Evolutionary conservation across 2,113 vertebrate species (phyloP).

Genomic region (Trichomycterus rosablanca): DNA sequence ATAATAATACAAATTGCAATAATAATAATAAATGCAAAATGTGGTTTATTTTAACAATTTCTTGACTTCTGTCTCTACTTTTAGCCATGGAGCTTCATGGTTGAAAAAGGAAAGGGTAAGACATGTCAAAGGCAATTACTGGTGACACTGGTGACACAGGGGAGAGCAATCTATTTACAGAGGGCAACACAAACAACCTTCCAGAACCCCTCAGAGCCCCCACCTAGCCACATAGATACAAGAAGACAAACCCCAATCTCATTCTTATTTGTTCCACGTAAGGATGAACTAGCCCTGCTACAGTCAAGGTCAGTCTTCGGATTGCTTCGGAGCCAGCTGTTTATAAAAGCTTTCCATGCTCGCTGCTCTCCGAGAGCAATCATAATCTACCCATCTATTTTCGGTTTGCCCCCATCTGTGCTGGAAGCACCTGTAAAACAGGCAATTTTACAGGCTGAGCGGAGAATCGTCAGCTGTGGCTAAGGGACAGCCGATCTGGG

Average conservation of each 20-base stretch:
- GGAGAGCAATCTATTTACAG: conserved; percentile 24
- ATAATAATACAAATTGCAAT: too few species aligned
- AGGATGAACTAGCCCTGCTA: conserved; percentile 28
- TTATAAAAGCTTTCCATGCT: conserved; percentile 44
- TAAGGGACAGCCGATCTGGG: conserved; percentile 58
- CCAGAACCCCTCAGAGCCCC: not conserved
- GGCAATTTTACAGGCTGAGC: conserved; percentile 67
- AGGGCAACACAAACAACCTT: conserved; percentile 31
- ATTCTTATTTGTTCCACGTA: conserved; percentile 40
- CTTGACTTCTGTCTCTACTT: not conserved
- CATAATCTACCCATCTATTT: conserved; percentile 61
- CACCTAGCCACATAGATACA: conserved; percentile 19
- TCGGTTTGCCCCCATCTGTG: conserved; percentile 55
- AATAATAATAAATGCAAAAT: too few species aligned
- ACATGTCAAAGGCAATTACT: conserved; percentile 34
- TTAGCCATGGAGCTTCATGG: not conserved
- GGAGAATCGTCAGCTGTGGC: conserved; percentile 64
- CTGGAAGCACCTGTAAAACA: conserved; percentile 66
- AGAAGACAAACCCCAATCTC: conserved; percentile 28
- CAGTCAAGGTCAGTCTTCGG: conserved; percentile 36
- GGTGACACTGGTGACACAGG: conserved; percentile 38
- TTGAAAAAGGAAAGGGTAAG: conserved; percentile 4
- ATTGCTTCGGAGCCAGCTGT: conserved; percentile 48
- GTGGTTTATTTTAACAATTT: not conserved
- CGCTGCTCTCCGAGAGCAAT: conserved; percentile 53